These are phyloP conservation scores for Polydrusus tereticollis DNA, from an alignment of 2,888 invertebrate species.

Conservation along the genomic window DNA sequence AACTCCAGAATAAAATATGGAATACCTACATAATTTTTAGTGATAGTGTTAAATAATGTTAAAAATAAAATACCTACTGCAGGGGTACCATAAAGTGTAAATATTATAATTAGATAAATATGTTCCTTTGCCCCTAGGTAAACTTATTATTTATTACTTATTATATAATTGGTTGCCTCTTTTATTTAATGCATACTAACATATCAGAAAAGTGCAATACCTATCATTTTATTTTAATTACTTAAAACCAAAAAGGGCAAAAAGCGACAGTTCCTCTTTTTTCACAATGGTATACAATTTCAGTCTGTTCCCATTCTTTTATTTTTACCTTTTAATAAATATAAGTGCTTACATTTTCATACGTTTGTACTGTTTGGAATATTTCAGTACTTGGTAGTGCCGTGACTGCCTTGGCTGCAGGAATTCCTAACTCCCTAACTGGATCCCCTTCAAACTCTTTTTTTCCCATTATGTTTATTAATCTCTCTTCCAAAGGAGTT, in stretches of 20 bases:
- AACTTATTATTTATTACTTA: background rate
- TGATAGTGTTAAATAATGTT: too few relatives aligned
- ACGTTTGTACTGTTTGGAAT: background rate
- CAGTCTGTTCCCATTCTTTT: background rate
- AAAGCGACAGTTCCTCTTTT: background rate
- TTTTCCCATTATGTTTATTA: background rate
- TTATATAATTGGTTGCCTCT: too few relatives aligned
- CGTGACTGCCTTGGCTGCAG: too few relatives aligned
- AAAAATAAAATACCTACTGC: too few relatives aligned
- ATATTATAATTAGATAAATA: background rate
- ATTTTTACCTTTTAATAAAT: background rate
- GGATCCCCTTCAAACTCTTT: background rate
- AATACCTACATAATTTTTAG: too few relatives aligned
- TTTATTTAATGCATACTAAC: background rate
- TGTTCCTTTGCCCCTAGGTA: background rate
- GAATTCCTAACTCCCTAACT: background rate
- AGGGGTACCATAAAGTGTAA: background rate
- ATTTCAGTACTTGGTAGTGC: too few relatives aligned
- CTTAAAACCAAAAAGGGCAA: background rate
- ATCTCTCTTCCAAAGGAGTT: background rate
- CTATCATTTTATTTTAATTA: background rate
- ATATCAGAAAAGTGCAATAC: background rate
- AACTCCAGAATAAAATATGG: too few relatives aligned
- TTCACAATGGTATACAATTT: background rate
- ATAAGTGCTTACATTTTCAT: background rate